Conservation (phyloP, 2,888 invertebrate genomes). For the Criorhina ranunculi region DNA sequence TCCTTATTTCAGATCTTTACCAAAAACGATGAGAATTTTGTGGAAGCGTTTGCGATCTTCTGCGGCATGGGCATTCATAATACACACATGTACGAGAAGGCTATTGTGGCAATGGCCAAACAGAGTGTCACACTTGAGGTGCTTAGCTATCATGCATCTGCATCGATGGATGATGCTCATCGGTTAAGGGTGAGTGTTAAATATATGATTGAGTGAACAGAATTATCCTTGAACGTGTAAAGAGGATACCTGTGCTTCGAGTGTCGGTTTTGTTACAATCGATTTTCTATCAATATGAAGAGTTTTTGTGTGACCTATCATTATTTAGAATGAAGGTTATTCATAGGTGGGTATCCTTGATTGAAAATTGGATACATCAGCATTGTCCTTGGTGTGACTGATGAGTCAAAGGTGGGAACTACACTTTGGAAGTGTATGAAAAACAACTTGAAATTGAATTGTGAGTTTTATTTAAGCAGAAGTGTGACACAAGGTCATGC, state of each 20-base stretch:
- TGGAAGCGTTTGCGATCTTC: constrained; percentile 98
- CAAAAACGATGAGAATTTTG: constrained; percentile 97
- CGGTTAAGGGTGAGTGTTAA: constrained; percentile 90
- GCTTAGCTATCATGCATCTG: constrained; percentile 97
- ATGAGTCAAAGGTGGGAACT: constrained; percentile 36
- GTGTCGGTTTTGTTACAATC: constrained; percentile 30
- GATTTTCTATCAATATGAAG: constrained; percentile 64
- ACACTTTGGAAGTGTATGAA: constrained; percentile 33
- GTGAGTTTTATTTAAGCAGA: constrained; percentile 19
- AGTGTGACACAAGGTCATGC: background rate
- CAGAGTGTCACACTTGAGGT: constrained; percentile 97
- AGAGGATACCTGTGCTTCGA: background rate
- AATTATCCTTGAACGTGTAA: background rate
- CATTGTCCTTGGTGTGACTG: background rate
- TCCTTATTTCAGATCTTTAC: constrained; percentile 88
- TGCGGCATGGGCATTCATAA: constrained; percentile 99
- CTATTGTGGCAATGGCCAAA: constrained; percentile 97
- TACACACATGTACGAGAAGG: constrained; percentile 98
- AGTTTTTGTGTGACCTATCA: constrained; percentile 45
- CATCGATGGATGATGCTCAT: constrained; percentile 94
- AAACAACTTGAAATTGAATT: constrained; percentile 49
- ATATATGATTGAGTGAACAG: constrained; percentile 32
- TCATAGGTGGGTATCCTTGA: constrained; percentile 23
- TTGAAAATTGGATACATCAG: constrained; percentile 46
- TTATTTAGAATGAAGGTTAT: constrained; percentile 47